phyloP scores from a whole-genome alignment of 2,113 vertebrate species.

The Halcyon malimbica region DNA sequence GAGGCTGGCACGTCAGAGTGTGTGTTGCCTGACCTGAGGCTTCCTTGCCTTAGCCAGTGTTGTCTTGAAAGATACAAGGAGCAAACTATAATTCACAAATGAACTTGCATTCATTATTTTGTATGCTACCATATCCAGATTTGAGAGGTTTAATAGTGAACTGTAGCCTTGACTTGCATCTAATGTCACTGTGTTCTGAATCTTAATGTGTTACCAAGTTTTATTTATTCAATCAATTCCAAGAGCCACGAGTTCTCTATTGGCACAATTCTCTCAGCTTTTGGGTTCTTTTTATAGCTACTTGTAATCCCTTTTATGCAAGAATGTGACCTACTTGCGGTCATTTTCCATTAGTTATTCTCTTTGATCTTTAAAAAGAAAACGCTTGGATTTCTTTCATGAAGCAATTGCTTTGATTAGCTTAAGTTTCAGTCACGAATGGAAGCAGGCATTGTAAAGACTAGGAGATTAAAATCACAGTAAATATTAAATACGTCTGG shows the following conservation, averaged over 20 bases:
- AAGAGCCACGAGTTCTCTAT: conserved; percentile 9
- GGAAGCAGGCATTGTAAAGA: background rate
- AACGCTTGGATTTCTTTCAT: conserved; percentile 3
- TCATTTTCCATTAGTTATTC: conserved; percentile 39
- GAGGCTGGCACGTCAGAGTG: accelerated
- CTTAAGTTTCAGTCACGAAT: background rate
- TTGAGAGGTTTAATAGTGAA: background rate
- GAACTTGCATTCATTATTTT: background rate
- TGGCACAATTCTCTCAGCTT: conserved; percentile 40
- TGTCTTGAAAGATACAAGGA: background rate
- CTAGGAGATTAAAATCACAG: background rate
- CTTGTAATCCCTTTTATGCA: conserved; percentile 35
- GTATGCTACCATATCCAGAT: background rate
- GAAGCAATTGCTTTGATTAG: conserved; percentile 17
- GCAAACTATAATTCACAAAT: background rate
- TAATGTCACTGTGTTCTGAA: conserved; percentile 28
- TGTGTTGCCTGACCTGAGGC: background rate
- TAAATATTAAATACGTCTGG: background rate
- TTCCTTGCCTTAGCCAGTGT: background rate
- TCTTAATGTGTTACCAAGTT: background rate
- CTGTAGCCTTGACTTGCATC: background rate
- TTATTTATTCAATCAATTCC: conserved; percentile 39
- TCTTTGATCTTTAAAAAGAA: conserved; percentile 37
- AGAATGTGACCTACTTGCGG: conserved; percentile 60
- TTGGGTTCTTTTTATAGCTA: conserved; percentile 48